Conservation (phyloP, 2,797 vertebrate genomes). For the Falco columbarius region DNA sequence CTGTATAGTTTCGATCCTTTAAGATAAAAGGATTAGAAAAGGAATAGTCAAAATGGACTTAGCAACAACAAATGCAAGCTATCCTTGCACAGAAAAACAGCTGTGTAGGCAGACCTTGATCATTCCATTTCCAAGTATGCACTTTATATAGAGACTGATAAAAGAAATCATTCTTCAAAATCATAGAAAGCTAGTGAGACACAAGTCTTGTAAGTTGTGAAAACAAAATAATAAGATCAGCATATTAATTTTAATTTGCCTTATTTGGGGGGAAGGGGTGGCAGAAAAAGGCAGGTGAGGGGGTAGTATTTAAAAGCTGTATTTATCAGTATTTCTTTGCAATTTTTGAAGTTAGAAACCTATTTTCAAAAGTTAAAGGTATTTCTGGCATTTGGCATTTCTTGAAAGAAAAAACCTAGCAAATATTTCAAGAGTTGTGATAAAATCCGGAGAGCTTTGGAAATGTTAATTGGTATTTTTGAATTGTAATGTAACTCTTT, state of each 20-base stretch:
- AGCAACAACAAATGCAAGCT: background rate
- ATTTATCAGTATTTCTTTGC: background rate
- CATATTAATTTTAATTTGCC: background rate
- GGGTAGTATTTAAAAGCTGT: background rate
- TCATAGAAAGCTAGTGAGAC: background rate
- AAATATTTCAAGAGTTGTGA: background rate
- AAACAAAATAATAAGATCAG: background rate
- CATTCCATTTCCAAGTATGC: background rate
- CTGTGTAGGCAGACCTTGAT: background rate
- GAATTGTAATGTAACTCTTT: constrained; percentile 51
- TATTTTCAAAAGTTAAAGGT: background rate
- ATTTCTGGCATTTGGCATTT: background rate
- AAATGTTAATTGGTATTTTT: constrained; percentile 23
- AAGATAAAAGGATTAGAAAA: constrained; percentile 39
- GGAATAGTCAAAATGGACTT: background rate
- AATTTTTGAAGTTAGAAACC: background rate
- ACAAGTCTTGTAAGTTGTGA: background rate
- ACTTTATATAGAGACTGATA: background rate
- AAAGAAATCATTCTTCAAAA: background rate
- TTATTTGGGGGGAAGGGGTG: background rate
- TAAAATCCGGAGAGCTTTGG: background rate
- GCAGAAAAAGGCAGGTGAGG: background rate
- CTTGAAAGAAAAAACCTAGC: background rate
- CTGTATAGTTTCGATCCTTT: background rate
- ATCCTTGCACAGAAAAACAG: background rate